These are phyloP conservation scores for Apistogramma diplotaenia DNA, from an alignment of 2,113 vertebrate genomes.

Conservation along the genomic window DNA sequence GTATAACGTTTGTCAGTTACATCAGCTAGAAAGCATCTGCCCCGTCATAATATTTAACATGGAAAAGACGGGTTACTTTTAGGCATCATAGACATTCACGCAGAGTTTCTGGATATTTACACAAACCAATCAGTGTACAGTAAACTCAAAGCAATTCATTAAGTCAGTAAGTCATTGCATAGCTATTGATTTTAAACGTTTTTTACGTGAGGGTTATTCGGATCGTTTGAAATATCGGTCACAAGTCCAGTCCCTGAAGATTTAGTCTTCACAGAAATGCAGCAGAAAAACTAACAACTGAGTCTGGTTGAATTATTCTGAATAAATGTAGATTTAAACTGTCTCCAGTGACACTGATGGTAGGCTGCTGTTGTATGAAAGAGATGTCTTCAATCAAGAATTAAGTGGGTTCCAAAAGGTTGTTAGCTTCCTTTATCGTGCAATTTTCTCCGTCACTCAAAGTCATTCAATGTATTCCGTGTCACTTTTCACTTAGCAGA, in stretches of 20 bases:
- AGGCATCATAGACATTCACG: neutral
- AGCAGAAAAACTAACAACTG: neutral
- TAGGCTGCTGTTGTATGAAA: neutral
- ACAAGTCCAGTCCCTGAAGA: neutral
- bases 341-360: neutral
- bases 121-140: neutral
- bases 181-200: neutral
- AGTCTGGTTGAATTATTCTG: neutral
- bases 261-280: neutral
- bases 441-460: neutral
- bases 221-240: neutral
- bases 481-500: neutral
- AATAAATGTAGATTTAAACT: neutral
- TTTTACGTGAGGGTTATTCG: neutral
- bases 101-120: neutral
- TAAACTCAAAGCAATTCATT: neutral
- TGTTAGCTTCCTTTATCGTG: neutral
- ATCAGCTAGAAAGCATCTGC: neutral
- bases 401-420: neutral
- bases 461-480: neutral
- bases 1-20: neutral
- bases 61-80: neutral
- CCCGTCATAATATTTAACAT: neutral
- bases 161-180: neutral
- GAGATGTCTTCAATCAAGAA: neutral